Percentiles rank a stretch among this genome's conserved stretches.
phyloP scores from a whole-genome alignment of 2,113 vertebrate genomes.

The Carollia perspicillata region DNA sequence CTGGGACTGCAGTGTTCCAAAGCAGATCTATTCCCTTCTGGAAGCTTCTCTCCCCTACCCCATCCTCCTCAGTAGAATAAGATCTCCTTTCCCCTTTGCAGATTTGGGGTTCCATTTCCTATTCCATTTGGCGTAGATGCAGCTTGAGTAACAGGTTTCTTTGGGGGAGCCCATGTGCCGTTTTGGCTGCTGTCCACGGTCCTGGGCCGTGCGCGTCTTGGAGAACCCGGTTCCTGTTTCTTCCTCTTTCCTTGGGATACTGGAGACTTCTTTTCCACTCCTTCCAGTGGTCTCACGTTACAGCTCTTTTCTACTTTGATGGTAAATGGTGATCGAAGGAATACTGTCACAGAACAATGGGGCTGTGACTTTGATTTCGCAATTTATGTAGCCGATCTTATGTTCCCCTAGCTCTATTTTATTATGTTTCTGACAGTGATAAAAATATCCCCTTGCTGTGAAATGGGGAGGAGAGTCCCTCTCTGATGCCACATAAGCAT shows the following conservation, averaged over 20 bases:
- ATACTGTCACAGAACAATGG: neutral
- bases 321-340: neutral
- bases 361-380: constrained; percentile 4
- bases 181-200: constrained; percentile 45
- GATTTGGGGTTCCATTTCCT: neutral
- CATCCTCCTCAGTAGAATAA: neutral
- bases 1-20: neutral
- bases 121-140: neutral
- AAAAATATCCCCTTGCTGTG: neutral
- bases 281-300: neutral
- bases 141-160: neutral
- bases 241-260: neutral
- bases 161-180: neutral
- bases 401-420: neutral
- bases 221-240: neutral
- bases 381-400: constrained; percentile 30
- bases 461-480: neutral
- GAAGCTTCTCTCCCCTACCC: neutral
- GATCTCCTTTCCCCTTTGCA: neutral
- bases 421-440: neutral
- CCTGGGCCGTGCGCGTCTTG: neutral
- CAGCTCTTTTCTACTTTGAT: neutral
- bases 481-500: neutral
- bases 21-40: neutral
- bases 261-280: neutral